Conservation (phyloP, 2,888 invertebrate species). For the Pollenia angustigena region DNA sequence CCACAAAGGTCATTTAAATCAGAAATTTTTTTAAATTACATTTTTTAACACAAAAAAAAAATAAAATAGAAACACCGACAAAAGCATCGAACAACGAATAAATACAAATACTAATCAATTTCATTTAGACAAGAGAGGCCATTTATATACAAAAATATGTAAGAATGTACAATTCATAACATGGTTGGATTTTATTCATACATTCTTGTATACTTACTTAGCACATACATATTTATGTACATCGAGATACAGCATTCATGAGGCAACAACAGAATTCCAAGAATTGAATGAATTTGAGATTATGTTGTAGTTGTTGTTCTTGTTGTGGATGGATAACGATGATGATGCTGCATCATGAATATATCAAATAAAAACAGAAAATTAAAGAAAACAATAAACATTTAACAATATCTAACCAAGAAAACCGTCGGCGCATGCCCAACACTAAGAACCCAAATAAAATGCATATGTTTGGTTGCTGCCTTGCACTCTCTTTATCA, state of each 20-base stretch:
- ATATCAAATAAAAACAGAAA: slow-evolving; percentile 10
- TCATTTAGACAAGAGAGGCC: slow-evolving; percentile 58
- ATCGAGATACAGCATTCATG: slow-evolving; percentile 44
- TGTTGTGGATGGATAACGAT: slow-evolving; percentile 56
- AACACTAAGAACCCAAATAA: slow-evolving; percentile 59
- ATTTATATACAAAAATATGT: slow-evolving; percentile 21
- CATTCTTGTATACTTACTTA: not conserved
- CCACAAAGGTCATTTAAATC: slow-evolving; percentile 68
- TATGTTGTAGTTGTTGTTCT: slow-evolving; percentile 37
- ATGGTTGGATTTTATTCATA: slow-evolving; percentile 16
- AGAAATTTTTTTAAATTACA: slow-evolving; percentile 28
- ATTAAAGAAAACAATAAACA: slow-evolving; percentile 47
- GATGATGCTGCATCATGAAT: slow-evolving; percentile 60
- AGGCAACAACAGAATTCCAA: slow-evolving; percentile 60
- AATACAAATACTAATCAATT: slow-evolving; percentile 67
- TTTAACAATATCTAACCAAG: slow-evolving; percentile 45
- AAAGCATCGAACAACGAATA: slow-evolving; percentile 19
- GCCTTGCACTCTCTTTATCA: slow-evolving; percentile 7
- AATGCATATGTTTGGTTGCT: slow-evolving; percentile 44
- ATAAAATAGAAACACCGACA: slow-evolving; percentile 55
- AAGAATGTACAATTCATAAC: not conserved
- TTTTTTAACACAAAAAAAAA: slow-evolving; percentile 25
- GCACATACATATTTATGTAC: not conserved
- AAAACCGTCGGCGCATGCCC: slow-evolving; percentile 69
- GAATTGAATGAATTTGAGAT: slow-evolving; percentile 71